Conservation (phyloP, 64 coral and sea anemone species). For the Catalaphyllia jardinei region DNA sequence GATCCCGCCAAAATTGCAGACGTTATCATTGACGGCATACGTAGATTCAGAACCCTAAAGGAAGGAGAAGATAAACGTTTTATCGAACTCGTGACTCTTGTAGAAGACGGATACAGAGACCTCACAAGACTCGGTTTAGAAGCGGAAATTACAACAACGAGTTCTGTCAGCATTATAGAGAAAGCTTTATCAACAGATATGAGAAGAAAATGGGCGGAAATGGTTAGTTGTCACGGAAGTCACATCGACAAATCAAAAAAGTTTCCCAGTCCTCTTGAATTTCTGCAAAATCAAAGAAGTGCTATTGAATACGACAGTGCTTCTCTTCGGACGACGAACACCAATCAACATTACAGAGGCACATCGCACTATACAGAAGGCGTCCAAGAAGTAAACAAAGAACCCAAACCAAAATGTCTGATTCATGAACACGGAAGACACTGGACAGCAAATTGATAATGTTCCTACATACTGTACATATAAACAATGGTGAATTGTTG, state of each 20-base stretch:
- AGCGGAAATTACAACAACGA: constrained; percentile 37
- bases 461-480: too few species aligned
- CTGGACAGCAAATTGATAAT: constrained; percentile 2
- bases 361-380: background rate
- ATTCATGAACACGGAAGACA: constrained; percentile 25
- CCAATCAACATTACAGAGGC: background rate
- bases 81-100: constrained; percentile 38
- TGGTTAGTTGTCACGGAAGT: constrained; percentile 16
- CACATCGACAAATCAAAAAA: constrained; percentile 31
- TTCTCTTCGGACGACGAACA: background rate
- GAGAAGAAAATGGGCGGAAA: constrained; percentile 36
- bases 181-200: constrained; percentile 27
- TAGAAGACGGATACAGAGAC: constrained; percentile 51
- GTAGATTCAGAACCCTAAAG: constrained; percentile 22
- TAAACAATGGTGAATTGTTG: too few species aligned
- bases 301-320: constrained; percentile 13
- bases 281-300: constrained; percentile 11
- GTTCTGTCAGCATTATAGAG: constrained; percentile 44
- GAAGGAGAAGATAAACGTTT: constrained; percentile 63
- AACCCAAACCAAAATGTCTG: constrained; percentile 29
- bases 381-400: background rate
- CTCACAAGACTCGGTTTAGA: constrained; percentile 33
- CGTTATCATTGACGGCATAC: constrained; percentile 48
- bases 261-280: constrained; percentile 21
- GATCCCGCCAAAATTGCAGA: constrained; percentile 60